These are phyloP conservation scores for Tiliacea citrago DNA, from an alignment of 2,888 invertebrate species.

Conservation along the genomic window DNA sequence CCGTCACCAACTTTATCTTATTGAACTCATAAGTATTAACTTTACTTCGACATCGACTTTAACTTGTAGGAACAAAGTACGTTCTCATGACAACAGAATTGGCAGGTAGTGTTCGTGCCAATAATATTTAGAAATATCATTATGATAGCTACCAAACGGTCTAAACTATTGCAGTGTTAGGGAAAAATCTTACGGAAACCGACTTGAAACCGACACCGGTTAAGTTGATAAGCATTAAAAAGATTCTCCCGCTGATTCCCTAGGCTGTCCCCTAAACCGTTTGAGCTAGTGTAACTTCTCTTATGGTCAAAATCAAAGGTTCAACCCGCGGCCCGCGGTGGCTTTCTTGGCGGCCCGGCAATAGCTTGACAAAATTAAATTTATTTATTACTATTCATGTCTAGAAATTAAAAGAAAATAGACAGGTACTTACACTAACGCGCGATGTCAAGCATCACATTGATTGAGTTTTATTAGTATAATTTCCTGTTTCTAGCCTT, in stretches of 20 bases:
- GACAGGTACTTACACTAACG: too few species aligned
- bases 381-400: too few species aligned
- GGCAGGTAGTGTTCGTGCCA: background rate
- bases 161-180: background rate
- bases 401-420: too few species aligned
- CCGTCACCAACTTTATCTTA: constrained; percentile 29
- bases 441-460: too few species aligned
- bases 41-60: constrained; percentile 13
- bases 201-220: background rate
- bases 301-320: too few species aligned
- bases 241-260: background rate
- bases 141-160: background rate
- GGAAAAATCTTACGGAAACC: too few species aligned
- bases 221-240: background rate
- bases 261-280: background rate
- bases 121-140: constrained; percentile 17
- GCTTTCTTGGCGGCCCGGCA: too few species aligned
- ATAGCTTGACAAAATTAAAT: too few species aligned
- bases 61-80: constrained; percentile 18
- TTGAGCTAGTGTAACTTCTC: background rate
- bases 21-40: constrained; percentile 42
- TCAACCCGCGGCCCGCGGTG: too few species aligned
- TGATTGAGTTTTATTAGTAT: too few species aligned
- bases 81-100: constrained; percentile 9
- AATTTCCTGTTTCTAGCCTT: too few species aligned